Conservation (phyloP, 2,888 invertebrate species). For the Eupsilia transversa region DNA sequence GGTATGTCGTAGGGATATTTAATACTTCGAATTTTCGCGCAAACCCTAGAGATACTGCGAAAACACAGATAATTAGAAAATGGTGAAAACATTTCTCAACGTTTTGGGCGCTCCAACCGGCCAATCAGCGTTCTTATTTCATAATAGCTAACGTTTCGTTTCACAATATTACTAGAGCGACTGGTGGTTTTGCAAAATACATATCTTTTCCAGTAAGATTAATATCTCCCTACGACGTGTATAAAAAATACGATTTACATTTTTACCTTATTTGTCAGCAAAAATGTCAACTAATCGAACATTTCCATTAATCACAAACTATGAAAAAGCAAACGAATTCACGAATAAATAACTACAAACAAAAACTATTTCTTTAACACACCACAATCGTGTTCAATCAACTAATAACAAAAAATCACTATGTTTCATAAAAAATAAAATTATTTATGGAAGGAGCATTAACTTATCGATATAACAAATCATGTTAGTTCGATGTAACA, state of each 20-base stretch:
- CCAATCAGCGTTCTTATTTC: too few species aligned
- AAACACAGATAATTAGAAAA: too few species aligned
- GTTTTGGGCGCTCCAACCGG: too few species aligned
- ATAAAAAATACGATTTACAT: not conserved
- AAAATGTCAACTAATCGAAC: not conserved
- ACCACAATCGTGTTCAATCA: slow-evolving; percentile 34
- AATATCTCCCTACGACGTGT: too few species aligned
- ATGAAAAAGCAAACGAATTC: not conserved
- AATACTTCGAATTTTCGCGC: too few species aligned
- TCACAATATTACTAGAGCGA: too few species aligned
- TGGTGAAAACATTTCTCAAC: too few species aligned
- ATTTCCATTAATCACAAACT: slow-evolving; percentile 5
- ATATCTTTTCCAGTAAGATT: too few species aligned
- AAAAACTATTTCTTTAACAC: slow-evolving; percentile 2
- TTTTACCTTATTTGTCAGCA: not conserved
- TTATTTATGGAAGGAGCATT: slow-evolving; percentile 14
- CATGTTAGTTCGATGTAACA: slow-evolving; percentile 57
- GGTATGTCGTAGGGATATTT: too few species aligned
- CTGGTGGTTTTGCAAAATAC: too few species aligned
- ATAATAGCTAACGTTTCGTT: too few species aligned
- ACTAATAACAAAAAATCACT: slow-evolving; percentile 30
- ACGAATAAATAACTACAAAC: not conserved
- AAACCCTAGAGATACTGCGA: too few species aligned
- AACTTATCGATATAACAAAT: slow-evolving; percentile 58
- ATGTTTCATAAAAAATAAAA: slow-evolving; percentile 39